phyloP scores from a whole-genome alignment of 2,888 invertebrate genomes.

The Tribolium freemani region DNA sequence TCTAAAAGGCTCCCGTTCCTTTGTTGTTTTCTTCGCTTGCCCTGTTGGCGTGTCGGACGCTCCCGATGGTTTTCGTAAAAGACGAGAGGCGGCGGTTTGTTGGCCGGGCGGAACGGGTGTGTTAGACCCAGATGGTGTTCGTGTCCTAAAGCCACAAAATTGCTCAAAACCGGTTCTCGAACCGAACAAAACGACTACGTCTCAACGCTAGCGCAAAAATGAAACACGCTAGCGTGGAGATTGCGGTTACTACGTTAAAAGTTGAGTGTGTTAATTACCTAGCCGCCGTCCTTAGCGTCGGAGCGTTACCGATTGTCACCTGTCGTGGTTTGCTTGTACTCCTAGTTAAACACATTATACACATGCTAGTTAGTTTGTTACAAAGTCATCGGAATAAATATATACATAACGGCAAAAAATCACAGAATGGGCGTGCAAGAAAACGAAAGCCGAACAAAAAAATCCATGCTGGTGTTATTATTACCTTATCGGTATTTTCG shows the following conservation, averaged over 20 bases:
- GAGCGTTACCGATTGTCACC: slow-evolving; percentile 67
- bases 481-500: slow-evolving; percentile 67
- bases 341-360: slow-evolving; percentile 62
- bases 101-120: slow-evolving; percentile 79
- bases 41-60: slow-evolving; percentile 77
- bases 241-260: slow-evolving; percentile 43
- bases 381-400: slow-evolving; percentile 12
- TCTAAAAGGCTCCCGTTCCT: slow-evolving; percentile 80
- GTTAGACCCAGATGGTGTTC: slow-evolving; percentile 83
- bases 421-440: slow-evolving; percentile 8
- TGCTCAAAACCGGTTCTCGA: not conserved
- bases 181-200: not conserved
- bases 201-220: not conserved
- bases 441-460: slow-evolving; percentile 15
- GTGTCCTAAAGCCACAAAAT: slow-evolving; percentile 70
- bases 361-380: slow-evolving; percentile 61
- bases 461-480: slow-evolving; percentile 49
- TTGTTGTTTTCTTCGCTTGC: slow-evolving; percentile 65
- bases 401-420: slow-evolving; percentile 20
- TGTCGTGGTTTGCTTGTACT: slow-evolving; percentile 65
- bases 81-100: slow-evolving; percentile 74
- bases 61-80: slow-evolving; percentile 78
- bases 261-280: slow-evolving; percentile 63
- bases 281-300: slow-evolving; percentile 67
- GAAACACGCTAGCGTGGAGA: not conserved